Evolutionary conservation across 64 coral and sea anemone species (phyloP), one percentile per base, ranked within the genome.

Genomic region (Catalaphyllia jardinei): DNA sequence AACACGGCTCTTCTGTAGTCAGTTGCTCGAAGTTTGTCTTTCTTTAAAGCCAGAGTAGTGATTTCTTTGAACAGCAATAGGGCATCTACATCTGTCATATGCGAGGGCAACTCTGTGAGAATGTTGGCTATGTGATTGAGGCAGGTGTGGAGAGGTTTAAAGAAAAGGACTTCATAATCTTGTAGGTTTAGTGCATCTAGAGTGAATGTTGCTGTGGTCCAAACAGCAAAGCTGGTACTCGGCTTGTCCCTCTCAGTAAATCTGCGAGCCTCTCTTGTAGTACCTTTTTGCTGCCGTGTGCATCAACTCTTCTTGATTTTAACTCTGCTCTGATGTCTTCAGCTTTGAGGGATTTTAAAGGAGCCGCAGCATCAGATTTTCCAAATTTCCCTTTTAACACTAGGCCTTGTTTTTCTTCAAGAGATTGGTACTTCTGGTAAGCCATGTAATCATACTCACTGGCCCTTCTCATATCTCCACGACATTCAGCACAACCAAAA

Each of bases 221-320:
- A 31, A 33, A 59, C 17, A 89, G 33, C 31, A 89, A 62, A 22
- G 87, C 74, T 65, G 87, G 87, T n/a, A 89, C 31, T 89, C 87
- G 13, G 29, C 33, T 35, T 35, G 33, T 35, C 33, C 33, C 1
- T 35, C 33, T 35, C 3, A 3, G 33, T 35, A 35, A 35, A 35
- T 35, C 33, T 35, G 33, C 3, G 33, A 35, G 3, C 33, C 33
- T 35, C 33, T 35, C 33, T 35, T 35, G 33, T 35, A 35, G 33
- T 3, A 35, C 3, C 33, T 3, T 35, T 35, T 35, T 35, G 33
- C 33, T 35, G 1, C 33, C 33, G 3, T n/a, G 33, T 35, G 33
- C 3, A 35, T 35, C 33, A 35, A 35, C 33, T 35, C 33, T 35
- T 35, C 33, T 35, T 35, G 33, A 35, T 1, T 35, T 35, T 35